Conservation (phyloP, 2,888 invertebrate genomes). For the Aricia artaxerxes region DNA sequence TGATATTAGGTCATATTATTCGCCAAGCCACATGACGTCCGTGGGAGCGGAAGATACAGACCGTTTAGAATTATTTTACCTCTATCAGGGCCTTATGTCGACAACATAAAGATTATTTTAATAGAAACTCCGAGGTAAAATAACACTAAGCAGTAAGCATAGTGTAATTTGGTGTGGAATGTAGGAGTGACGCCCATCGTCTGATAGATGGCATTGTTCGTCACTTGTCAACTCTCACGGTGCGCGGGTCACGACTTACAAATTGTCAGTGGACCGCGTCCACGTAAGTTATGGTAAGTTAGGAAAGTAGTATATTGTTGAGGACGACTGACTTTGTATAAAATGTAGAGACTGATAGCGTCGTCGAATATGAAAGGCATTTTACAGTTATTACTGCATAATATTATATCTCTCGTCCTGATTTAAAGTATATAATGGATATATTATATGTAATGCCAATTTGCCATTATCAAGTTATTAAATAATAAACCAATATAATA, state of each 20-base stretch:
- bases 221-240: constrained; percentile 17
- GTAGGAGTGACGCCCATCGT: neutral
- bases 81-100: neutral
- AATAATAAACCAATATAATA: no score
- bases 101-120: neutral
- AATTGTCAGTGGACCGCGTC: neutral
- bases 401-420: no score
- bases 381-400: no score
- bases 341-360: neutral
- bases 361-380: no score
- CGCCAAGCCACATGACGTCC: neutral
- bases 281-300: neutral
- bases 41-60: neutral
- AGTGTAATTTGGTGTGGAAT: neutral
- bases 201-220: constrained; percentile 16
- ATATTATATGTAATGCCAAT: no score
- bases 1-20: neutral
- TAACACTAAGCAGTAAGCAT: neutral
- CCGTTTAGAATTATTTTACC: neutral
- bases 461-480: no score
- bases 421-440: no score
- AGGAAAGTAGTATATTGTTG: neutral
- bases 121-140: neutral
- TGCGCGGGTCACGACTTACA: neutral
- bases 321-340: neutral